Percentiles rank a stretch among this genome's conserved stretches.
These are phyloP conservation scores for human (Homo sapiens) DNA, from an alignment of 2,113 vertebrate genomes.

Conservation along the genomic window DNA sequence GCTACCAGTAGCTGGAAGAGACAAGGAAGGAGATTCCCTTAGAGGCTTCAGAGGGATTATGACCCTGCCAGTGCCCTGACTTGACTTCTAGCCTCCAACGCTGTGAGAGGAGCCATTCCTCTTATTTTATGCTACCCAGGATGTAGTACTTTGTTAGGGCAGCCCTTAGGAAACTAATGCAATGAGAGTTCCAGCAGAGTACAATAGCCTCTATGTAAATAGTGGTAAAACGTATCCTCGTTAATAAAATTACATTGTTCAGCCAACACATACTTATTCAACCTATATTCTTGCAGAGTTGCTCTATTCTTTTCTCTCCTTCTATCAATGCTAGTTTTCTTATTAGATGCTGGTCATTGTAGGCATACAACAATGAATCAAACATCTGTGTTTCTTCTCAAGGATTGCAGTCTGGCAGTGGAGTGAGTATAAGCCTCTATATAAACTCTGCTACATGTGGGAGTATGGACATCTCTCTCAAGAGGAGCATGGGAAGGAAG, in stretches of 20 bases:
- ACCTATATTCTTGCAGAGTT: neutral
- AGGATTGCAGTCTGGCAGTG: neutral
- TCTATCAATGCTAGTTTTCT: neutral
- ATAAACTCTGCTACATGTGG: neutral
- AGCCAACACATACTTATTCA: neutral
- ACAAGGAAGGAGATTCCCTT: rapidly evolving
- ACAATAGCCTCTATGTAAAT: rapidly evolving
- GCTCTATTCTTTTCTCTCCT: neutral
- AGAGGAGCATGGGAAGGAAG: neutral
- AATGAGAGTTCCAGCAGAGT: rapidly evolving
- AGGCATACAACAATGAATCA: no score
- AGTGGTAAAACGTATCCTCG: neutral
- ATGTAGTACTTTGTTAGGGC: neutral
- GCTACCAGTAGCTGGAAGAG: neutral
- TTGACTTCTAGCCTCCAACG: neutral
- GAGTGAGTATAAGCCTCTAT: neutral
- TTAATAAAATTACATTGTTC: neutral
- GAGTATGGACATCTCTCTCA: neutral
- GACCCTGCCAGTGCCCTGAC: rapidly evolving
- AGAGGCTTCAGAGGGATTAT: rapidly evolving
- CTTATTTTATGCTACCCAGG: neutral
- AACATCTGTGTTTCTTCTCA: neutral
- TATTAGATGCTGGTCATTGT: neutral
- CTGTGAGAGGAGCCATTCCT: rapidly evolving
- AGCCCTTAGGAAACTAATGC: rapidly evolving